phyloP scores from a whole-genome alignment of 2,888 invertebrate species.

The Prostheceraeus crozeri region DNA sequence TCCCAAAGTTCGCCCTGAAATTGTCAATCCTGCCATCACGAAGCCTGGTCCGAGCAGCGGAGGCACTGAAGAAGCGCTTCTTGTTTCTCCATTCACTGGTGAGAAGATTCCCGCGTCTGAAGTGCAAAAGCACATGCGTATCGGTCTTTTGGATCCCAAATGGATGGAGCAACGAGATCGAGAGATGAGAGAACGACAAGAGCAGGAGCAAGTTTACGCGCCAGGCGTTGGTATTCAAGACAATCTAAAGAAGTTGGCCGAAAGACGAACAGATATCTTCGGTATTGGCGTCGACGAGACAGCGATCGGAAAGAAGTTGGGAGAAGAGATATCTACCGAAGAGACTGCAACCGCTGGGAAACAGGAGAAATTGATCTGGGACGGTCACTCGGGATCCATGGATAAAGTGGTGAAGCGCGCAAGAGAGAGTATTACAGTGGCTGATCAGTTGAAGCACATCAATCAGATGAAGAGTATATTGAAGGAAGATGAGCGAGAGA shows the following conservation, averaged over 20 bases:
- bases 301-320: slow-evolving; percentile 83
- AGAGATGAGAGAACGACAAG: slow-evolving; percentile 81
- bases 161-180: slow-evolving; percentile 96
- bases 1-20: slow-evolving; percentile 66
- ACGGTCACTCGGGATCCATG: slow-evolving; percentile 91
- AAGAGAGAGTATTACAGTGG: slow-evolving; percentile 61
- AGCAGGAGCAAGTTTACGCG: slow-evolving; percentile 68
- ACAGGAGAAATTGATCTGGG: slow-evolving; percentile 87
- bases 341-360: slow-evolving; percentile 50
- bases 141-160: slow-evolving; percentile 80
- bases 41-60: too few species aligned
- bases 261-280: slow-evolving; percentile 98
- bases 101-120: slow-evolving; percentile 93
- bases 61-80: too few species aligned
- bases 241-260: slow-evolving; percentile 86
- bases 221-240: slow-evolving; percentile 76
- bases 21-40: neutral
- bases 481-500: slow-evolving; percentile 17
- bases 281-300: slow-evolving; percentile 96
- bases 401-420: slow-evolving; percentile 89
- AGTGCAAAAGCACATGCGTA: slow-evolving; percentile 81
- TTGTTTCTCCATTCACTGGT: slow-evolving; percentile 95
- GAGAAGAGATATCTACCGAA: neutral
- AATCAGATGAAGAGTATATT: neutral
- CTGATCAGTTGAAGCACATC: neutral